Evolutionary conservation across 2,888 invertebrate species (phyloP).

Genomic region (Lepidonotus clava): DNA sequence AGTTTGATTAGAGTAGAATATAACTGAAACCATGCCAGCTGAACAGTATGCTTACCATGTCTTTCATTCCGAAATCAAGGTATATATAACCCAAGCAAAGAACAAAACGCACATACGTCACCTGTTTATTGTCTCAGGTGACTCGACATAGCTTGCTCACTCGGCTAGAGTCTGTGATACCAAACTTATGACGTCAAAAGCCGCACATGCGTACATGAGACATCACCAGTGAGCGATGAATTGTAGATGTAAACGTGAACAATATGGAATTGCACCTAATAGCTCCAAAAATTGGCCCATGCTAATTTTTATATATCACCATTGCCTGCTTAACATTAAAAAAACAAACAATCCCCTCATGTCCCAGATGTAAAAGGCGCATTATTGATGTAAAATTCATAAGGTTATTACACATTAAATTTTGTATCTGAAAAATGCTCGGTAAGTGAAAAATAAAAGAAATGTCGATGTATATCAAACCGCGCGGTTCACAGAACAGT

Average conservation of each 20-base stretch:
- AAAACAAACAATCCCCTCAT: too few relatives aligned
- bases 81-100: background rate
- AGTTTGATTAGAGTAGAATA: background rate
- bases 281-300: background rate
- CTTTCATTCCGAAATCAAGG: slow-evolving; percentile 17
- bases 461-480: background rate
- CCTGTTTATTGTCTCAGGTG: background rate
- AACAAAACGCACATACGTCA: slow-evolving; percentile 13
- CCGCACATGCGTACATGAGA: slow-evolving; percentile 16
- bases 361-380: background rate
- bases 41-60: slow-evolving; percentile 26
- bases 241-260: background rate
- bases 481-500: background rate
- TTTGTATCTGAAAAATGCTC: slow-evolving; percentile 32
- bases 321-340: background rate
- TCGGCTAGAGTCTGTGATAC: slow-evolving; percentile 49
- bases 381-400: background rate
- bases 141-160: background rate
- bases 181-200: slow-evolving; percentile 4
- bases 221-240: background rate
- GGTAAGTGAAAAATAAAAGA: background rate
- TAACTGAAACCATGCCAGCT: background rate
- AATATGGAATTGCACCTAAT: background rate
- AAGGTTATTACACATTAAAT: background rate
- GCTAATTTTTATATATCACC: slow-evolving; percentile 1